Conservation (phyloP, 2,797 vertebrate genomes). For the Sibirionetta formosa region DNA sequence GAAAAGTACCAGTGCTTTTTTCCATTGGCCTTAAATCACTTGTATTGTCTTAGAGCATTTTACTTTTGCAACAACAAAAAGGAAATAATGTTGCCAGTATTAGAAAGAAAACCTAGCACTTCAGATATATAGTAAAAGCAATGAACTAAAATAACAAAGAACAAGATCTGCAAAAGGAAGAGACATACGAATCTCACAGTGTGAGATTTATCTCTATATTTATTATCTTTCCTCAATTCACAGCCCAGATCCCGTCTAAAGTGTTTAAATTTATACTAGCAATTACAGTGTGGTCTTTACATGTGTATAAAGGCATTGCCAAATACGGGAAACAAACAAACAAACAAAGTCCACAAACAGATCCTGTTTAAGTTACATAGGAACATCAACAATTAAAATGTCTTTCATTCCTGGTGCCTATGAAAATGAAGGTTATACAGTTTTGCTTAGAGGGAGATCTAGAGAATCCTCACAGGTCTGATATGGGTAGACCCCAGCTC, state of each 20-base stretch:
- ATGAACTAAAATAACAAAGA: not conserved
- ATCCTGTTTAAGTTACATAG: not conserved
- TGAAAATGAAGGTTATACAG: not conserved
- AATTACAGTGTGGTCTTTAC: not conserved
- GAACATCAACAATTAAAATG: not conserved
- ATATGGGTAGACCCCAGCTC: not conserved
- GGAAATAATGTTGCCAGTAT: not conserved
- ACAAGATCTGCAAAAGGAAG: not conserved
- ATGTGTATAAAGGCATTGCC: not conserved
- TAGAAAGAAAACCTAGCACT: not conserved
- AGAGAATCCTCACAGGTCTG: not conserved
- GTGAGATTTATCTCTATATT: not conserved
- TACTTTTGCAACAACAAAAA: not conserved
- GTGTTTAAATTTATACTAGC: not conserved
- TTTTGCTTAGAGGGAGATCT: not conserved
- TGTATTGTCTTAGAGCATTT: not conserved
- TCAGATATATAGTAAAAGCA: not conserved
- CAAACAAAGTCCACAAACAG: no score
- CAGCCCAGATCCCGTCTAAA: not conserved
- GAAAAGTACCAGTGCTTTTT: not conserved
- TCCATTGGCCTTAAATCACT: not conserved
- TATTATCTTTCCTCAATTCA: not conserved
- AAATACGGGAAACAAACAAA: not conserved
- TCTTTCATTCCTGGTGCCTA: not conserved
- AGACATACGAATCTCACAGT: not conserved